Evolutionary conservation across 2,888 invertebrate genomes (phyloP).

Genomic region (Fragum whitleyi): DNA sequence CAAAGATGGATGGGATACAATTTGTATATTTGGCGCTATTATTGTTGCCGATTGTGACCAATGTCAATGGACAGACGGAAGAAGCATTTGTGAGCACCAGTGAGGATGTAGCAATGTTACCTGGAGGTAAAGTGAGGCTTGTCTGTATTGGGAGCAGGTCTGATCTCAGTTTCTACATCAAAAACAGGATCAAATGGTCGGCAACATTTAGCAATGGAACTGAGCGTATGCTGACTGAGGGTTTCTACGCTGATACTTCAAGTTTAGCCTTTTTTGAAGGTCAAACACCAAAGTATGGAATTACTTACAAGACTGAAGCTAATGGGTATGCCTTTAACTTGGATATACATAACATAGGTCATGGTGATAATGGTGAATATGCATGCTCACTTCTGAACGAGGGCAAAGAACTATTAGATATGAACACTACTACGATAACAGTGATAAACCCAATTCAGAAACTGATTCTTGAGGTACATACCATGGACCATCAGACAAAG

Average conservation of each 20-base stretch:
- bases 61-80: background rate
- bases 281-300: conserved; percentile 8
- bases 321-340: conserved; percentile 16
- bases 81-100: conserved; percentile 15
- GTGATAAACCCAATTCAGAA: conserved; percentile 6
- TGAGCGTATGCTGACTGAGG: conserved; percentile 10
- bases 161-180: conserved; percentile 23
- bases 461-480: conserved; percentile 10
- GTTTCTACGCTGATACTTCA: conserved; percentile 13
- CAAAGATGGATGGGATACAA: background rate
- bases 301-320: conserved; percentile 11
- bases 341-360: conserved; percentile 6
- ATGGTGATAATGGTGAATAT: conserved; percentile 13
- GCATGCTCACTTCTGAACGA: conserved; percentile 11
- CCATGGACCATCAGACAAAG: conserved; percentile 12
- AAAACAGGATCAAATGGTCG: conserved; percentile 18
- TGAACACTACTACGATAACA: conserved; percentile 1
- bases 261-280: conserved; percentile 7
- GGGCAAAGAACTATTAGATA: background rate
- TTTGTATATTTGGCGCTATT: background rate
- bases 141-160: conserved; percentile 14
- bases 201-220: conserved; percentile 21
- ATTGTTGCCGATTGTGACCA: background rate
- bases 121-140: background rate
- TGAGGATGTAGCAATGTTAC: conserved; percentile 16